Conservation (phyloP, 2,113 vertebrate genomes). For the Trichechus manatus region DNA sequence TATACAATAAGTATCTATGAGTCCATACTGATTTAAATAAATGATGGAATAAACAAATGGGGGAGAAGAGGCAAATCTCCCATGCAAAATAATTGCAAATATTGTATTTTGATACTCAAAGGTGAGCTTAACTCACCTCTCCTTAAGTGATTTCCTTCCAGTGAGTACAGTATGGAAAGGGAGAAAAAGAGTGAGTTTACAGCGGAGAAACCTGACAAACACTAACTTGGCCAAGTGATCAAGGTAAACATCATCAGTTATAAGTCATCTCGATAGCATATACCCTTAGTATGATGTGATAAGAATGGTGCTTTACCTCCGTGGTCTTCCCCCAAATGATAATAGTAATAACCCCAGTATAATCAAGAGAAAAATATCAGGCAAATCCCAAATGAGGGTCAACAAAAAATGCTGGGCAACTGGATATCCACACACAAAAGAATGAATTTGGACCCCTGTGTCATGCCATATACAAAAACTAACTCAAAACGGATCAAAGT, state of each 20-base stretch:
- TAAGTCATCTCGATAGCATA: not conserved
- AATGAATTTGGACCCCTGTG: no score
- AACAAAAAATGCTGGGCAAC: not conserved
- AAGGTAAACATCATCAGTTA: not conserved
- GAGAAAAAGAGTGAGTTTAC: no score
- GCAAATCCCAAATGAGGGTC: not conserved
- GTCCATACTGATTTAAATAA: not conserved
- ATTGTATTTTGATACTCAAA: not conserved
- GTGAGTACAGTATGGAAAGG: not conserved
- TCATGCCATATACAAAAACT: no score
- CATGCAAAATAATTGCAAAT: not conserved
- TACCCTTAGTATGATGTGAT: not conserved
- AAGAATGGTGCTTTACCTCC: not conserved
- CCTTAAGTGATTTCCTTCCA: not conserved
- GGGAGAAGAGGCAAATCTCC: no score
- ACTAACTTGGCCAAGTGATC: no score
- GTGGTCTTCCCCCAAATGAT: no score
- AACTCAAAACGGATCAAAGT: no score
- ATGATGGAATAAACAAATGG: not conserved
- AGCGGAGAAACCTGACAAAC: no score
- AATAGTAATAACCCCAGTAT: not conserved
- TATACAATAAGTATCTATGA: not conserved
- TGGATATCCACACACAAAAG: no score
- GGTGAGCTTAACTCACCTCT: not conserved
- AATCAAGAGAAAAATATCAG: not conserved